phyloP scores from a whole-genome alignment of 2,113 vertebrate genomes.

The Talpa occidentalis region DNA sequence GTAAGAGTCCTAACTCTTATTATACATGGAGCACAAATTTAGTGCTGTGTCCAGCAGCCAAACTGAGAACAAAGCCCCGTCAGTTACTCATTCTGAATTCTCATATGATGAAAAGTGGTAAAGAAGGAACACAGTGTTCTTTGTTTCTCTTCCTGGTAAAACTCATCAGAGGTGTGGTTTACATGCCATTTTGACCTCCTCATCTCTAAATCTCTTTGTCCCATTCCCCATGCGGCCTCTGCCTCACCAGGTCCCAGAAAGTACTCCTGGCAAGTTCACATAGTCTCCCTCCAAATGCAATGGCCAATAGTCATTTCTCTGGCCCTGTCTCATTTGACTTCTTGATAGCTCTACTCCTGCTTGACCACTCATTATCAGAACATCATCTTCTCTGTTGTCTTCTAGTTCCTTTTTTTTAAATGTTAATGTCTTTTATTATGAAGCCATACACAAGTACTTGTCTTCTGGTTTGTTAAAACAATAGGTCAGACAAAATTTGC shows the following conservation, averaged over 20 bases:
- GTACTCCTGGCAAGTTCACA: background rate
- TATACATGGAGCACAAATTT: background rate
- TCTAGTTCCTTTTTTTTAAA: too few relatives aligned
- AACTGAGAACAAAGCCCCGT: background rate
- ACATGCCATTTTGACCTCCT: too few relatives aligned
- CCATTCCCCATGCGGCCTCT: background rate
- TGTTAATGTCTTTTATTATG: too few relatives aligned
- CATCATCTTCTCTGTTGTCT: background rate
- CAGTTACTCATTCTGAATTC: background rate
- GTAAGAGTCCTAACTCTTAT: background rate
- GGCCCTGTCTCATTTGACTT: background rate
- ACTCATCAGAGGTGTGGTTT: background rate
- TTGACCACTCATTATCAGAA: background rate
- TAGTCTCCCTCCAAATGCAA: background rate
- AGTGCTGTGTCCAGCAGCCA: background rate
- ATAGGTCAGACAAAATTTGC: too few relatives aligned
- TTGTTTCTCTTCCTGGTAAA: background rate
- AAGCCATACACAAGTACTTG: too few relatives aligned
- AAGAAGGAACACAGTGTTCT: background rate
- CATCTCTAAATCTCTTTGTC: background rate
- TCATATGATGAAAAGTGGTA: background rate
- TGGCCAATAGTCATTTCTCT: background rate
- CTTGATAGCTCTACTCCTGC: background rate
- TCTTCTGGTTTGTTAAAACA: too few relatives aligned
- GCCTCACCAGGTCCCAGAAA: background rate